A percentile compares a stretch with the other conserved stretches of the same genome.
phyloP scores from a whole-genome alignment of 2,113 vertebrate genomes.

The Chamaetylas fuelleborni region DNA sequence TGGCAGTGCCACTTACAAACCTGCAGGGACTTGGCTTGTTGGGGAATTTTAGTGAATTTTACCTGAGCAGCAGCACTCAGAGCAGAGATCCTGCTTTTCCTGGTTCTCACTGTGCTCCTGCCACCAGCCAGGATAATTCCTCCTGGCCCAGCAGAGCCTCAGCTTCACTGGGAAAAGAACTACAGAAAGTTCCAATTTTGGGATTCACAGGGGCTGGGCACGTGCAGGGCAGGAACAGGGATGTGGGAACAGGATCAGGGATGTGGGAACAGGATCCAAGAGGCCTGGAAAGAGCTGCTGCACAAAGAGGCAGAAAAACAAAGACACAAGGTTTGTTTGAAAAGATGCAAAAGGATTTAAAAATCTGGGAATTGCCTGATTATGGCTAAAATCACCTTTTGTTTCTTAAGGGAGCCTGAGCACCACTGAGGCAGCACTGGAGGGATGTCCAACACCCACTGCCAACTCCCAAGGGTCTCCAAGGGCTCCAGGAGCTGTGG shows the following conservation, averaged over 20 bases:
- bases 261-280: no score
- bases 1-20: fast-evolving
- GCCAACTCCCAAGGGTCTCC: background rate
- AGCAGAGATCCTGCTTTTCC: background rate
- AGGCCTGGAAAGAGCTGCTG: background rate
- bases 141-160: background rate
- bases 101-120: background rate
- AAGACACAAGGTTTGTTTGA: background rate
- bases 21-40: background rate
- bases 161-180: background rate
- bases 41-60: background rate
- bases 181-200: background rate
- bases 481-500: background rate
- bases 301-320: background rate
- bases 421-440: fast-evolving
- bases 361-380: no score
- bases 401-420: background rate
- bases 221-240: fast-evolving
- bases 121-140: background rate
- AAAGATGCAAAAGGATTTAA: background rate
- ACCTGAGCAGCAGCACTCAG: background rate
- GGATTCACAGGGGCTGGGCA: background rate
- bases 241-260: background rate
- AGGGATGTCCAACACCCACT: background rate
- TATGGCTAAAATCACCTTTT: background rate